Evolutionary conservation across 2,797 vertebrate genomes (phyloP), one percentile per base, ranked within the genome.

Genomic region (Myotis pilosus): DNA sequence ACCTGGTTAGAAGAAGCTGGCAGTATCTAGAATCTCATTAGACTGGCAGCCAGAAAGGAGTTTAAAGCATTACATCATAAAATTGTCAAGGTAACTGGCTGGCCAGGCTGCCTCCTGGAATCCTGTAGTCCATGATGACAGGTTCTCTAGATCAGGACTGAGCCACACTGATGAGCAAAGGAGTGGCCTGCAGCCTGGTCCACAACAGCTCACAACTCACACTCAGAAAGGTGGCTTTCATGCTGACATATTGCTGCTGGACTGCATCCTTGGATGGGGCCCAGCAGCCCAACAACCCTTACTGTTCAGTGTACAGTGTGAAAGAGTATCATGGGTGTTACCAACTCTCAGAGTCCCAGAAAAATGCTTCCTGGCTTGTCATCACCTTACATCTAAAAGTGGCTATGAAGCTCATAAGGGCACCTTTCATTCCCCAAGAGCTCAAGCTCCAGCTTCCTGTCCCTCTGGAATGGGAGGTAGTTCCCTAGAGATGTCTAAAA

Each of bases 21-120:
- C 47, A 22, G 49, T 20, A n/a, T 60, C 28, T 36, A 66, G 75
- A 94, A 92, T 93, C 69, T 81, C 85, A 57, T 76, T 53, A 94
- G 88, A 95, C 49, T 23, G 49, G 80, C 68, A 84, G 87, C 80
- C 76, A 72, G 71, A 49, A 76, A 91, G 72, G 33, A 55, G 53
- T 69, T 41, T 74, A 91, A 64, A 89, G 57, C 68, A 96, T 95
- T 89, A 94, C 83, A 64, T 94, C 95, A 94, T 79, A 49, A 71
- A 41, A 94, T 97, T 96, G 96, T 87, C 96, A 96, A 94, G 96
- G 95, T 83, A 96, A 96, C 95, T 72, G 28, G 38, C 96, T 80
- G 28, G 49, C 62, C 87, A 89, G 95, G 55, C 71, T 66, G 60
- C 55, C 44, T 94, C 62, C 64, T 66, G 69, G 71, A 60, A 49